Evolutionary conservation across 1,140 invertebrate species (phyloP).

Genomic region (Papilio dardanus): DNA sequence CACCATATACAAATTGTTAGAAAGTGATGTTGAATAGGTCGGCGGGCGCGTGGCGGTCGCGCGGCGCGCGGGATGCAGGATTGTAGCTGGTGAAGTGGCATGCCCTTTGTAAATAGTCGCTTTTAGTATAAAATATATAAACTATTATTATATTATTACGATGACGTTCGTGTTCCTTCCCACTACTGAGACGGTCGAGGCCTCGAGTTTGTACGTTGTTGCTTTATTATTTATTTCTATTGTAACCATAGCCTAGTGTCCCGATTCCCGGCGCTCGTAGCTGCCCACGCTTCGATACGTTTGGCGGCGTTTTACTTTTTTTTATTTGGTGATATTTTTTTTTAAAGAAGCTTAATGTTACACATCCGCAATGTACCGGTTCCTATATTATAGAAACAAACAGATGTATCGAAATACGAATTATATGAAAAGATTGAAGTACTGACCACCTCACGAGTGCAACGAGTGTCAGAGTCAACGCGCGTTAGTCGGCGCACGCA

Average conservation of each 20-base stretch:
- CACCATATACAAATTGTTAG: not conserved
- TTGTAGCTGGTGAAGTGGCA: slow-evolving; percentile 62
- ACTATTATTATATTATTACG: slow-evolving; percentile 56
- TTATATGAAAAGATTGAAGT: not conserved
- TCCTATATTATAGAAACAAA: not conserved
- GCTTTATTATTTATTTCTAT: slow-evolving; percentile 34
- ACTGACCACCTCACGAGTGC: too few relatives aligned
- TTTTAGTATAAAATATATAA: slow-evolving; percentile 65
- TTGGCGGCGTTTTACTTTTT: not conserved
- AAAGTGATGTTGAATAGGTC: not conserved
- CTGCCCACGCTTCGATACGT: slow-evolving; percentile 17
- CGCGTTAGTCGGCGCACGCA: not conserved
- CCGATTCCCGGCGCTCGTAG: not conserved
- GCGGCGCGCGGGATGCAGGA: slow-evolving; percentile 56
- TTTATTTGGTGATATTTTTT: slow-evolving; percentile 4
- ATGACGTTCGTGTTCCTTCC: slow-evolving; percentile 38
- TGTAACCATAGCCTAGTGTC: not conserved
- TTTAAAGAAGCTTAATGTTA: not conserved
- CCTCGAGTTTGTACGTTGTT: slow-evolving; percentile 26
- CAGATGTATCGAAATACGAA: not conserved
- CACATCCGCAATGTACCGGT: not conserved
- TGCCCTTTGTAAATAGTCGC: slow-evolving; percentile 72
- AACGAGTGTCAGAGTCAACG: not conserved
- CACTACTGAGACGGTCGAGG: not conserved
- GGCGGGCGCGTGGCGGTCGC: not conserved